Conservation (phyloP, 2,113 vertebrate genomes). For the human region DNA sequence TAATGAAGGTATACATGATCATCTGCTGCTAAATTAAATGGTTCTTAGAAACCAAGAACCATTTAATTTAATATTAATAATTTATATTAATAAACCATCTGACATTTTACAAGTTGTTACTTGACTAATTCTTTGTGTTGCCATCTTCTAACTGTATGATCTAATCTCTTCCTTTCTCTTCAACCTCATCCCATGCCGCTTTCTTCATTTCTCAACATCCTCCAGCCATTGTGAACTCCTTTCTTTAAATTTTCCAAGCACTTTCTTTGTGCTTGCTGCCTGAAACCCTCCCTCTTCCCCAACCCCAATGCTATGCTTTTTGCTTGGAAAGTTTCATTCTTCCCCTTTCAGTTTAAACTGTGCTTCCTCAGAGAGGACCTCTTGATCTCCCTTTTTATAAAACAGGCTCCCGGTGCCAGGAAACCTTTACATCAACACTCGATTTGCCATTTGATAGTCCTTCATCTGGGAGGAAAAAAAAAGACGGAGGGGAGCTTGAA, state of each 20-base stretch:
- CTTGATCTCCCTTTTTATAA: neutral
- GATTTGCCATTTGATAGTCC: neutral
- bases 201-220: neutral
- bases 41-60: neutral
- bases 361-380: neutral
- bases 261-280: neutral
- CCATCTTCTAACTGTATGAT: neutral
- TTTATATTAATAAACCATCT: neutral
- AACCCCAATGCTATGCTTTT: neutral
- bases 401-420: neutral
- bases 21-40: neutral
- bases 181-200: rapidly evolving
- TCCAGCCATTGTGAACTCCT: neutral
- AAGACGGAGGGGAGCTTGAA: neutral
- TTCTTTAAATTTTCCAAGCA: neutral
- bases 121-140: neutral
- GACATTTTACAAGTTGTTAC: neutral
- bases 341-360: neutral
- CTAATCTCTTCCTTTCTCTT: neutral
- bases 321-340: neutral
- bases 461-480: neutral
- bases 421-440: neutral
- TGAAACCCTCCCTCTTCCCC: neutral
- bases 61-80: too few species aligned
- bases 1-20: neutral